Conservation (phyloP, 2,888 invertebrate genomes). For the Ashinkailepas kermadecensis region DNA sequence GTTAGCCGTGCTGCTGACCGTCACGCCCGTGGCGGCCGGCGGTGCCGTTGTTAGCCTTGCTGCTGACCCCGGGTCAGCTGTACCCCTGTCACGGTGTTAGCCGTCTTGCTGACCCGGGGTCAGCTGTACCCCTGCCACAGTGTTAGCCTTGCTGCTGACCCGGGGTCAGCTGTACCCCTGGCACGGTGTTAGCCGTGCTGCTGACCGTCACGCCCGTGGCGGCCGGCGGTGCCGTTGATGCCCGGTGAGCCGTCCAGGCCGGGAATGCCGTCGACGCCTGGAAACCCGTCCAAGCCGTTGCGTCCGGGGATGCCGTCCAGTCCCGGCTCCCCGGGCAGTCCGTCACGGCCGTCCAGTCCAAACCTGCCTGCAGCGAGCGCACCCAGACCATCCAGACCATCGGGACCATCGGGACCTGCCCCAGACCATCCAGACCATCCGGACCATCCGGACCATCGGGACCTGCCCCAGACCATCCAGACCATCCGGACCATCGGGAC, state of each 20-base stretch:
- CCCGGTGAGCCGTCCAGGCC: conserved; percentile 48
- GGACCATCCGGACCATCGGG: too few relatives aligned
- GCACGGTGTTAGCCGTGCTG: neutral
- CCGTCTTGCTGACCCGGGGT: too few relatives aligned
- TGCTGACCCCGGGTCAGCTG: too few relatives aligned
- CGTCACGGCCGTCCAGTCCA: conserved; percentile 77
- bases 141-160: too few relatives aligned
- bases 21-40: conserved; percentile 60
- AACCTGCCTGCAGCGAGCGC: conserved; percentile 40
- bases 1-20: too few relatives aligned
- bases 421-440: too few relatives aligned
- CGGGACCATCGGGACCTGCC: too few relatives aligned
- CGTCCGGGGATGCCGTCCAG: conserved; percentile 69
- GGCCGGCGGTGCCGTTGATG: conserved; percentile 54
- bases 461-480: too few relatives aligned
- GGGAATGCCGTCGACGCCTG: conserved; percentile 59
- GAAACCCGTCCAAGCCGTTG: conserved; percentile 70
- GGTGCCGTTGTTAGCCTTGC: conserved; percentile 40
- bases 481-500: too few relatives aligned
- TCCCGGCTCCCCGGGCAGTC: conserved; percentile 84
- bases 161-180: too few relatives aligned
- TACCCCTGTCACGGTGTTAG: too few relatives aligned
- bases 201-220: conserved; percentile 48
- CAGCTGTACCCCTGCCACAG: too few relatives aligned
- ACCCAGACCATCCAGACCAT: neutral